Conservation (phyloP, 2,797 vertebrate species). For the Potorous gilbertii region DNA sequence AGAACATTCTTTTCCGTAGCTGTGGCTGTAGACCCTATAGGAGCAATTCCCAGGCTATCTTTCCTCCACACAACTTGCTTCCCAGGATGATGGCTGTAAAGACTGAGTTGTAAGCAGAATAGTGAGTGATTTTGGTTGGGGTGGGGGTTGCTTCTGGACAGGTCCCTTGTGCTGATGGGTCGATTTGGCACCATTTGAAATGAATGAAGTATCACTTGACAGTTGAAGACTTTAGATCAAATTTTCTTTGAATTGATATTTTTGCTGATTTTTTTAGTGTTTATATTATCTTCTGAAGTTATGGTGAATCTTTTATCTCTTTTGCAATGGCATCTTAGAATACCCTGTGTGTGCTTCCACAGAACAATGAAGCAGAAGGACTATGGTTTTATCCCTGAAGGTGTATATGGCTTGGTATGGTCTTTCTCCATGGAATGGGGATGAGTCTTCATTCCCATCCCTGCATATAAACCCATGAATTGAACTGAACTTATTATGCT, state of each 20-base stretch:
- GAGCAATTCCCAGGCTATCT: not conserved
- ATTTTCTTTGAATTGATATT: not conserved
- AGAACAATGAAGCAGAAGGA: not conserved
- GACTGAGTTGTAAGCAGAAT: not conserved
- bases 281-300: not conserved
- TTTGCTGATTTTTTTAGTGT: not conserved
- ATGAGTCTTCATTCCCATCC: not conserved
- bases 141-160: too few species aligned
- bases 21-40: not conserved
- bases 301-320: conserved; percentile 5
- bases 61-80: not conserved
- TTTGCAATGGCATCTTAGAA: not conserved
- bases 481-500: not conserved
- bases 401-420: not conserved
- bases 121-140: not conserved
- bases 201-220: not conserved
- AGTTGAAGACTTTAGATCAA: not conserved
- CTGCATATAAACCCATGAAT: not conserved
- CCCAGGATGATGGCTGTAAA: not conserved
- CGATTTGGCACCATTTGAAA: not conserved
- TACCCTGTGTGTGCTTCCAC: not conserved
- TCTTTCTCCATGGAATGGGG: not conserved
- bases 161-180: not conserved
- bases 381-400: not conserved
- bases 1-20: not conserved